Conservation (phyloP, 2,113 vertebrate species). For the Oenanthe melanoleuca region DNA sequence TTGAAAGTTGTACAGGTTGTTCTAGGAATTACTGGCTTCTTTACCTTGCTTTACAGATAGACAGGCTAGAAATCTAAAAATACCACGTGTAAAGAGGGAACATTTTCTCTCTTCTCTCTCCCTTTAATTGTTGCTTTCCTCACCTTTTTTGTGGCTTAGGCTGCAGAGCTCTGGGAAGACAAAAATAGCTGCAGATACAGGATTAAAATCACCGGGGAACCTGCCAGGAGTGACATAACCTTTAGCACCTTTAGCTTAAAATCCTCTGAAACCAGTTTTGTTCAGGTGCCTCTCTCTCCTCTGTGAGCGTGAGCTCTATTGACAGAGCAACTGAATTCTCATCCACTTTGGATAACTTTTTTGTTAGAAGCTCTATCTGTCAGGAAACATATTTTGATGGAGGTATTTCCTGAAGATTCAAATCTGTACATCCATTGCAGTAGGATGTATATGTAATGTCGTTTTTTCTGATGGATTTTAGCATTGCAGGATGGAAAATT, state of each 20-base stretch:
- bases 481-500: neutral
- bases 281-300: neutral
- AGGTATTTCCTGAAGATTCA: neutral
- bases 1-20: neutral
- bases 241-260: neutral
- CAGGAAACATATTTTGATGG: neutral
- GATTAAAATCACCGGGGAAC: conserved; percentile 16
- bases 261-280: neutral
- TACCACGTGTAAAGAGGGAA: neutral
- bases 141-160: neutral
- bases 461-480: neutral
- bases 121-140: neutral
- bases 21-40: neutral
- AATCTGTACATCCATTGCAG: neutral
- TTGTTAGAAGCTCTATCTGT: neutral
- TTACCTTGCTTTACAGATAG: neutral
- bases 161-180: neutral
- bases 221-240: neutral
- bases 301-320: neutral
- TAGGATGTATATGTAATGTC: neutral
- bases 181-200: conserved; percentile 12
- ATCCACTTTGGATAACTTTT: neutral
- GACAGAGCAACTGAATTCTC: neutral
- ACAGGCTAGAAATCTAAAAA: neutral
- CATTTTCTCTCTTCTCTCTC: neutral